Base-by-base conservation (phyloP, 2,888 invertebrate genomes). In the Laspeyria flexula region DNA sequence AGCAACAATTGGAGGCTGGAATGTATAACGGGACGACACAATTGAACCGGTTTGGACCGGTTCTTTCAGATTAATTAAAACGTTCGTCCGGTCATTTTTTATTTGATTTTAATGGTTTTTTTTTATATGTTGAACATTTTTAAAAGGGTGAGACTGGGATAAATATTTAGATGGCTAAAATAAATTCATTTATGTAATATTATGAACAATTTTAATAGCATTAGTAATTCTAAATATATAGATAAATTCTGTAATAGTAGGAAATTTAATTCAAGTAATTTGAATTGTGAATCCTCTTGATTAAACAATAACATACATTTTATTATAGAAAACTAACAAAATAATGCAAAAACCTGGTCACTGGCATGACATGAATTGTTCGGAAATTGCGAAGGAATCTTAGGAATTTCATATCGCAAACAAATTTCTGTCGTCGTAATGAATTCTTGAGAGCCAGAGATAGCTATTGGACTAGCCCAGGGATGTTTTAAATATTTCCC, bases 341-440 rank as follows among this genome's bases (percentile, higher is more conserved):
- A 68, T 25, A 50, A 48, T 58, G 60, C 49, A 48, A 55, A 60
- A 70, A 71, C 65, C 63, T 61, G 66, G 64, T 64, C 65, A 65
- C 40, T 60, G 62, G 56, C 51, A 75, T 74, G 71, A 67, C 65
- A 55, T 48, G 65, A 75, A 80, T 79, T 77, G 71, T 78, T 79
- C 55, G 65, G 60, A 73, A 79, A 80, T 73, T 67, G 55, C 67
- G 52, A 61, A 71, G 69, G 71, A 77, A 69, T 78, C 81, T 78
- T 65, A 71, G 75, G 86, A 87, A 88, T 87, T 88, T 86, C 85
- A 86, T 85, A 86, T 86, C 75, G 75, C 78, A 83, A 84, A 86
- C 82, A 82, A 84, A 85, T 84, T 86, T 83, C 75, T 73, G 73
- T 66, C 70, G 65, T 81, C 71, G 77, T 81, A 82, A 83, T 83